phyloP scores from a whole-genome alignment of 30 jellyfish, hydroid and myxozoan species.

The Aurelia sp. region DNA sequence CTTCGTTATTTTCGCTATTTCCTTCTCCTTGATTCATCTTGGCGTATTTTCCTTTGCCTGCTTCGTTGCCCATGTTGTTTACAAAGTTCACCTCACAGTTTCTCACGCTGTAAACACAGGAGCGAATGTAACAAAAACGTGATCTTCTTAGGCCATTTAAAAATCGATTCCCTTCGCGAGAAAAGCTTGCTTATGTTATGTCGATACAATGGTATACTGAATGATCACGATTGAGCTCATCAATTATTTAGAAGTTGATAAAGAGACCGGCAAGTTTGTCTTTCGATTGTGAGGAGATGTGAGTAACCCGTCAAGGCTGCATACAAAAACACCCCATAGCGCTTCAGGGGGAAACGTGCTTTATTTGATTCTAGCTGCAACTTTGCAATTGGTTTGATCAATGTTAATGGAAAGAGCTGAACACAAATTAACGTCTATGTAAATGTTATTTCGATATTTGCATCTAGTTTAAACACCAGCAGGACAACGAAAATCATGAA shows the following conservation, averaged over 20 bases:
- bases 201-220: neutral
- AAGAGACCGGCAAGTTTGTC: constrained; percentile 7
- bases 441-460: no score
- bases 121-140: neutral
- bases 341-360: no score
- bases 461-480: no score
- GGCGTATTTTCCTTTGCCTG: constrained; percentile 78
- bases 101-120: no score
- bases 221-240: neutral
- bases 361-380: no score
- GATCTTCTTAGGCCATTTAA: constrained; percentile 2
- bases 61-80: constrained; percentile 72
- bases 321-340: neutral
- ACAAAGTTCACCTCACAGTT: no score
- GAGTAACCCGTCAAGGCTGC: neutral
- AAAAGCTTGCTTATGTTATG: constrained; percentile 1
- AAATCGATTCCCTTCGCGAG: neutral
- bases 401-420: no score
- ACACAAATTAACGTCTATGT: no score
- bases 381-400: no score
- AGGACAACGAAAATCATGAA: no score
- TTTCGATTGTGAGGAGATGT: neutral
- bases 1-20: neutral
- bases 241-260: neutral
- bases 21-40: constrained; percentile 67